phyloP scores from a whole-genome alignment of 2,797 vertebrate species.

The Mormyrus proboscirostris region DNA sequence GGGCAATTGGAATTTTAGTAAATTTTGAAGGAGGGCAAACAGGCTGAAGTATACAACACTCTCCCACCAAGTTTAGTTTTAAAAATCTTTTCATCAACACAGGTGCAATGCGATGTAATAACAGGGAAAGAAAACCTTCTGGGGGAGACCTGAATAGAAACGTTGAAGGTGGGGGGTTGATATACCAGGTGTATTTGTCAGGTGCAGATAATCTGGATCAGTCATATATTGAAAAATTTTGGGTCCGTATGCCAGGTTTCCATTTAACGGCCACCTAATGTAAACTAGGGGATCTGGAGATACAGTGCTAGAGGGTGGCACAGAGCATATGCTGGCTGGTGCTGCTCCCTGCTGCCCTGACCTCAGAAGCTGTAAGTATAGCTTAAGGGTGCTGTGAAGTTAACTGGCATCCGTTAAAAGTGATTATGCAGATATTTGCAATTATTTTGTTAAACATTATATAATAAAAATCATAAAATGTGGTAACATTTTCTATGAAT shows the following conservation, averaged over 20 bases:
- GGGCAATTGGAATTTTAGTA: background rate
- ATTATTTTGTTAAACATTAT: background rate
- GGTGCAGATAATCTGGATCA: background rate
- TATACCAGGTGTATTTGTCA: background rate
- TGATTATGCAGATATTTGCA: background rate
- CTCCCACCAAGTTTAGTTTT: background rate
- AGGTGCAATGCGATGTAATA: background rate
- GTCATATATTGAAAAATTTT: background rate
- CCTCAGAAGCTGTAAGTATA: background rate
- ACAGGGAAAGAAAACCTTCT: background rate
- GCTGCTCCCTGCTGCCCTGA: background rate
- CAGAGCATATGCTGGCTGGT: background rate
- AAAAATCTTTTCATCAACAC: background rate
- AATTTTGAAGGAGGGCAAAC: background rate
- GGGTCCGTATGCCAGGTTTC: background rate
- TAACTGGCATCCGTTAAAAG: background rate
- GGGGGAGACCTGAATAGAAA: background rate
- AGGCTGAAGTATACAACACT: background rate
- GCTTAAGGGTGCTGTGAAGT: background rate
- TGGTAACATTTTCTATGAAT: background rate
- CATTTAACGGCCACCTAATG: background rate
- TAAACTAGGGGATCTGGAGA: background rate
- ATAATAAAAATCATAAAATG: background rate
- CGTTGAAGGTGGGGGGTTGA: background rate
- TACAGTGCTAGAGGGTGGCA: background rate